Evolutionary conservation across 2,113 vertebrate genomes (phyloP).

Genomic region (Echinops telfairi): DNA sequence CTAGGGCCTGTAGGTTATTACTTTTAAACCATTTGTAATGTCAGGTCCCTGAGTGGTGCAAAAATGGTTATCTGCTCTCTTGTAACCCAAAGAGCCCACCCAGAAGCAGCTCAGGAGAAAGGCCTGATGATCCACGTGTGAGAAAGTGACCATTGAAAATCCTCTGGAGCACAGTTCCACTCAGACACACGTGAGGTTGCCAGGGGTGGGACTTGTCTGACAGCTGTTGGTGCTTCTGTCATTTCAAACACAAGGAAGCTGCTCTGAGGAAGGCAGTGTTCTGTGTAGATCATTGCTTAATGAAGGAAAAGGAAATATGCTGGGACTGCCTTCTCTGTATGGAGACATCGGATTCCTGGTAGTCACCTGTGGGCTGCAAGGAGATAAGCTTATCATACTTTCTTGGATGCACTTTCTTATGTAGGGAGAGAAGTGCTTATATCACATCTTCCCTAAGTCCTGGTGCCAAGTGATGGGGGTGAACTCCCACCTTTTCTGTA

Average conservation of each 20-base stretch:
- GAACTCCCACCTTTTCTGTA: slow-evolving; percentile 68
- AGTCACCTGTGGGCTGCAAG: slow-evolving; percentile 52
- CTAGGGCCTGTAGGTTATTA: neutral
- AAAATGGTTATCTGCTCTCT: neutral
- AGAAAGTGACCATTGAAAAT: neutral
- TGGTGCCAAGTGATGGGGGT: slow-evolving; percentile 74
- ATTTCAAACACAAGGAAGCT: slow-evolving; percentile 60
- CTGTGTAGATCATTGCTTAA: slow-evolving; percentile 50
- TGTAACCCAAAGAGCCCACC: neutral
- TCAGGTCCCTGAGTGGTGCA: neutral
- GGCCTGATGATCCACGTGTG: neutral
- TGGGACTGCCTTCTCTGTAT: slow-evolving; percentile 58
- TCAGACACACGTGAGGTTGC: neutral
- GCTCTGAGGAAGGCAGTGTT: slow-evolving; percentile 61
- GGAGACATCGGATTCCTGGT: slow-evolving; percentile 70
- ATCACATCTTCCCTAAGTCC: slow-evolving; percentile 56
- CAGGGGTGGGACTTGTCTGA: neutral
- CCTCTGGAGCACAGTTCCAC: neutral
- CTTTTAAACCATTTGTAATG: slow-evolving; percentile 43
- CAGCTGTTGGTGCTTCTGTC: neutral
- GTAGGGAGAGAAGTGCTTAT: slow-evolving; percentile 78
- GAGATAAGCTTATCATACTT: slow-evolving; percentile 51
- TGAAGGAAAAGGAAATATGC: slow-evolving; percentile 71
- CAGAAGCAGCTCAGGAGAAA: neutral
- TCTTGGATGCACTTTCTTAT: slow-evolving; percentile 80